phyloP scores from a whole-genome alignment of 1,140 invertebrate genomes.

The Rhagoletis zephyria region DNA sequence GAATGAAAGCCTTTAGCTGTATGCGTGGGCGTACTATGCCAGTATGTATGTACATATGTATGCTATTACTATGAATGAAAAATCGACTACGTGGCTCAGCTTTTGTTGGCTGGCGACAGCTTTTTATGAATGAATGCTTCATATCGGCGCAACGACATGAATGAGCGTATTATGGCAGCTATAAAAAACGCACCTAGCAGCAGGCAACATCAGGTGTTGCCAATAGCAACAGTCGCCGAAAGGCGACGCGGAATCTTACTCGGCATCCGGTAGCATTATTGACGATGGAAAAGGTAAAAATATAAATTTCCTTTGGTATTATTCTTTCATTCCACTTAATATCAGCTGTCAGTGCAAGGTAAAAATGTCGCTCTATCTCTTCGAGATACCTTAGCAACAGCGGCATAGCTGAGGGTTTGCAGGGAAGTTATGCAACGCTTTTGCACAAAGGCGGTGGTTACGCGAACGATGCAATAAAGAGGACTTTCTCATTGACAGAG shows the following conservation, averaged over 20 bases:
- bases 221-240: not conserved
- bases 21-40: too few species aligned
- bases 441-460: too few species aligned
- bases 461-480: too few species aligned
- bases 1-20: not conserved
- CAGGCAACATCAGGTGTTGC: not conserved
- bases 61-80: not conserved
- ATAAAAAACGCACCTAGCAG: slow-evolving; percentile 13
- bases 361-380: not conserved
- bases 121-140: slow-evolving; percentile 21
- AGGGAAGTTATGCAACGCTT: too few species aligned
- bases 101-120: slow-evolving; percentile 16
- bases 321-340: not conserved
- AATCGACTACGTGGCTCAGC: not conserved
- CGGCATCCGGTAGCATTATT: not conserved
- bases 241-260: not conserved
- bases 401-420: not conserved
- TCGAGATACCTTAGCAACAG: not conserved
- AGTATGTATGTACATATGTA: not conserved
- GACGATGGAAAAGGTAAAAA: not conserved
- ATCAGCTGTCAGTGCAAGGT: not conserved
- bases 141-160: not conserved
- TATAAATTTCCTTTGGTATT: not conserved
- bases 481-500: too few species aligned
- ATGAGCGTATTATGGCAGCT: slow-evolving; percentile 9